Percentiles rank a stretch among this genome's conserved stretches.
Conservation (phyloP, 2,888 invertebrate genomes). For the Ophioninae sp. region DNA sequence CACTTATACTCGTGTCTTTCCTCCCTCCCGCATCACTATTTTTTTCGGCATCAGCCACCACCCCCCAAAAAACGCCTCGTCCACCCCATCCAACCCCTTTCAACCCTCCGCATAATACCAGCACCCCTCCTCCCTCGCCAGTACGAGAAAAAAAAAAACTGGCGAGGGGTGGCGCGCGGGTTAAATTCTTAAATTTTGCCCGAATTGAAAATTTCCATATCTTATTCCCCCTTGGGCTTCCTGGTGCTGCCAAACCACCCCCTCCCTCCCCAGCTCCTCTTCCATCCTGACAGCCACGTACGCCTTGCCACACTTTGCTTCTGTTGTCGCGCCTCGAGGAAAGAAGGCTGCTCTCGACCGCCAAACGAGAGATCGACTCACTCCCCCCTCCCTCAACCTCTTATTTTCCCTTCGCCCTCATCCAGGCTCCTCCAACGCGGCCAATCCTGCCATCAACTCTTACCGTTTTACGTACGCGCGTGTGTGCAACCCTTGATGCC, state of each 20-base stretch:
- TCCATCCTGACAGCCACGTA: neutral
- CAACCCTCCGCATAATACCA: constrained; percentile 52
- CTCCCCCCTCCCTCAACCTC: neutral
- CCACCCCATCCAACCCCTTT: constrained; percentile 53
- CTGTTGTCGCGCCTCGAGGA: constrained; percentile 41
- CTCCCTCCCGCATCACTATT: constrained; percentile 50
- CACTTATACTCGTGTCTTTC: constrained; percentile 57
- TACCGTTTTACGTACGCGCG: neutral
- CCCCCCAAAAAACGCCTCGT: constrained; percentile 42
- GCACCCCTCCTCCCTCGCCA: constrained; percentile 44
- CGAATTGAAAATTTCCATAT: constrained; percentile 68
- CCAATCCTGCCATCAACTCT: neutral
- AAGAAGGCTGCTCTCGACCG: constrained; percentile 45
- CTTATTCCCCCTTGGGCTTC: constrained; percentile 64
- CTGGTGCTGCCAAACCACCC: constrained; percentile 19
- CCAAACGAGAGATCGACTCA: constrained; percentile 32
- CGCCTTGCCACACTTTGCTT: constrained; percentile 52
- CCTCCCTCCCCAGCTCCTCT: neutral
- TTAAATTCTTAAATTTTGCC: constrained; percentile 71
- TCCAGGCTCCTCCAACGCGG: too few species aligned
- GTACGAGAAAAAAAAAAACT: constrained; percentile 27
- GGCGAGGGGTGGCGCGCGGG: constrained; percentile 44
- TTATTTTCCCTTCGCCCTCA: too few species aligned
- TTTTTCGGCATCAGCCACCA: constrained; percentile 52
- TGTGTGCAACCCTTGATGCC: constrained; percentile 10